Evolutionary conservation across 1,140 invertebrate species (phyloP).

Genomic region (Pogonomyrmex barbatus): DNA sequence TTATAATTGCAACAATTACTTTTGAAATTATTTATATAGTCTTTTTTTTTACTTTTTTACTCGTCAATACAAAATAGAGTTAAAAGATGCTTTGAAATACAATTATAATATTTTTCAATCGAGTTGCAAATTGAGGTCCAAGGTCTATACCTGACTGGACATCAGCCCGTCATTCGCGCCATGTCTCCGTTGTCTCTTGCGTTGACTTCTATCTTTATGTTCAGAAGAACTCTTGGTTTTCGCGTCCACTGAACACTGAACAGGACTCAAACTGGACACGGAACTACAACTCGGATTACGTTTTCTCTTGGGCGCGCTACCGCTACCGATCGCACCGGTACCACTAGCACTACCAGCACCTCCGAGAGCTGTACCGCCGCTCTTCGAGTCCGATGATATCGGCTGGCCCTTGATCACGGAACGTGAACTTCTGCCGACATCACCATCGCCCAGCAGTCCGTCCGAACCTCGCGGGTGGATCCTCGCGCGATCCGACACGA

Average conservation of each 20-base stretch:
- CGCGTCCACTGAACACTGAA: slow-evolving; percentile 79
- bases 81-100: not conserved
- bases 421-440: slow-evolving; percentile 46
- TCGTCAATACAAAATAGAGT: not conserved
- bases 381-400: slow-evolving; percentile 69
- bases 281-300: slow-evolving; percentile 86
- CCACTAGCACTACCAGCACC: slow-evolving; percentile 55
- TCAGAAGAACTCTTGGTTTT: slow-evolving; percentile 81
- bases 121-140: not conserved
- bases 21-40: not conserved
- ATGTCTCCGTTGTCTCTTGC: slow-evolving; percentile 80
- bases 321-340: slow-evolving; percentile 50
- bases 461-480: slow-evolving; percentile 62
- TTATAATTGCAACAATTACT: not conserved
- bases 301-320: slow-evolving; percentile 83
- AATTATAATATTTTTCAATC: not conserved
- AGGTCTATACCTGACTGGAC: slow-evolving; percentile 79
- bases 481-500: slow-evolving; percentile 65
- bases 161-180: slow-evolving; percentile 72
- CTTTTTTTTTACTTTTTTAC: not conserved
- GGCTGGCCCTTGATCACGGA: slow-evolving; percentile 67
- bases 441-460: slow-evolving; percentile 42
- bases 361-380: slow-evolving; percentile 30
- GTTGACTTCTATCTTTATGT: slow-evolving; percentile 79
- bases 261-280: slow-evolving; percentile 82